Evolutionary conservation across 2,113 vertebrate species (phyloP).

Genomic region (Tiliqua scincoides): DNA sequence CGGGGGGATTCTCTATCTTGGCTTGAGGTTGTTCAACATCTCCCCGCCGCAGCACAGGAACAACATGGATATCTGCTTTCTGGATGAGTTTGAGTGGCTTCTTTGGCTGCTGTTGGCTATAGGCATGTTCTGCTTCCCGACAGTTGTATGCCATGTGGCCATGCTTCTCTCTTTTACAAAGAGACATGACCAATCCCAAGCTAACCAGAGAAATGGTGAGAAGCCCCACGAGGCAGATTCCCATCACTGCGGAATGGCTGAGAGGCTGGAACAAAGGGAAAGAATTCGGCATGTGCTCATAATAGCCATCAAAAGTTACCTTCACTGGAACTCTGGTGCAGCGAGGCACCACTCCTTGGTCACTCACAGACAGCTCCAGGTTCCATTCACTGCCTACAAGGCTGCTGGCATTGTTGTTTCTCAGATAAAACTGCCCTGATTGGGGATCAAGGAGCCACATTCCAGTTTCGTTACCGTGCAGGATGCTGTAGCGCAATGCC

Average conservation of each 20-base stretch:
- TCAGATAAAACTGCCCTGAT: conserved; percentile 86
- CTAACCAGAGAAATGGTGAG: conserved; percentile 81
- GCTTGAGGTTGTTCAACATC: conserved; percentile 58
- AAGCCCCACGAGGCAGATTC: conserved; percentile 82
- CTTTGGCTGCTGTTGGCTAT: conserved; percentile 88
- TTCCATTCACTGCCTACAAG: conserved; percentile 81
- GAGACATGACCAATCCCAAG: conserved; percentile 80
- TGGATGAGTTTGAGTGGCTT: conserved; percentile 91
- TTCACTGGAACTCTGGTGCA: conserved; percentile 74
- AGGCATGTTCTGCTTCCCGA: conserved; percentile 88
- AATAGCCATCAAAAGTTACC: conserved; percentile 83
- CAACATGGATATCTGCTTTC: conserved; percentile 91
- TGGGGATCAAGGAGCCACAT: conserved; percentile 82
- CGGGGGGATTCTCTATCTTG: conserved; percentile 18
- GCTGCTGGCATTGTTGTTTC: conserved; percentile 85
- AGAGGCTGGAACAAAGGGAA: conserved; percentile 71
- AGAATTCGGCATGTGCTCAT: conserved; percentile 83
- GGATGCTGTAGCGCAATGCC: conserved; percentile 80
- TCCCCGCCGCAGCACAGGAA: conserved; percentile 80
- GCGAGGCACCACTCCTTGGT: conserved; percentile 79
- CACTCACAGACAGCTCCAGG: conserved; percentile 80
- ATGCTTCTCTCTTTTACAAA: conserved; percentile 85
- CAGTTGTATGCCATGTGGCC: conserved; percentile 93
- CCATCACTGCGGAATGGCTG: conserved; percentile 78
- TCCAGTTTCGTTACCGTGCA: conserved; percentile 59